phyloP scores from a whole-genome alignment of 2,113 vertebrate genomes.

The Oostethus manadensis region DNA sequence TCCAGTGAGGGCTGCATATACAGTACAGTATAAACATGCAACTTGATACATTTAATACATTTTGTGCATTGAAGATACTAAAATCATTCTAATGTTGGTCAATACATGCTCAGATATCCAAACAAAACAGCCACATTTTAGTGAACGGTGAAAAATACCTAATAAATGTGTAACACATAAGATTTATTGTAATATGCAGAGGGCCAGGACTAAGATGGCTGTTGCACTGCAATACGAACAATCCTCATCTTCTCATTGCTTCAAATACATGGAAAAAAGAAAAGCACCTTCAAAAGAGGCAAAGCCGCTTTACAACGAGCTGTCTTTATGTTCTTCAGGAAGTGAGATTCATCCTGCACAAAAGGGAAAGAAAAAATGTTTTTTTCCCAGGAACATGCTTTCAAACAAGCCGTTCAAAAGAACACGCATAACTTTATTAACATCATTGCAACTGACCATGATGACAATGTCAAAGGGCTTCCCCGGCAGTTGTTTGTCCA shows the following conservation, averaged over 20 bases:
- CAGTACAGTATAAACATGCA: no score
- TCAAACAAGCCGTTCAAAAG: neutral
- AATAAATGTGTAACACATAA: no score
- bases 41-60: no score
- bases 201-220: no score
- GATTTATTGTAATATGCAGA: no score
- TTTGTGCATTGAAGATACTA: no score
- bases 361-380: constrained; percentile 17
- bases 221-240: no score
- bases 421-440: neutral
- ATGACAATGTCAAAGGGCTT: constrained; percentile 87
- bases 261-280: neutral
- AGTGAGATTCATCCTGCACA: constrained; percentile 93
- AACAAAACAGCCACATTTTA: no score
- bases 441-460: constrained; percentile 72
- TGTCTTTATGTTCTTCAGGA: constrained; percentile 92
- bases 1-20: no score
- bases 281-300: constrained; percentile 84
- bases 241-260: neutral
- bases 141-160: no score
- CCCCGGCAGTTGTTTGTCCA: constrained; percentile 76
- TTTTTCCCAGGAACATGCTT: neutral
- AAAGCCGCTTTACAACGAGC: constrained; percentile 87
- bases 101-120: no score
- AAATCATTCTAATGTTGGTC: no score